These are phyloP conservation scores for Troglohyphantes excavatus DNA, from an alignment of 2,888 invertebrate species.

Conservation along the genomic window DNA sequence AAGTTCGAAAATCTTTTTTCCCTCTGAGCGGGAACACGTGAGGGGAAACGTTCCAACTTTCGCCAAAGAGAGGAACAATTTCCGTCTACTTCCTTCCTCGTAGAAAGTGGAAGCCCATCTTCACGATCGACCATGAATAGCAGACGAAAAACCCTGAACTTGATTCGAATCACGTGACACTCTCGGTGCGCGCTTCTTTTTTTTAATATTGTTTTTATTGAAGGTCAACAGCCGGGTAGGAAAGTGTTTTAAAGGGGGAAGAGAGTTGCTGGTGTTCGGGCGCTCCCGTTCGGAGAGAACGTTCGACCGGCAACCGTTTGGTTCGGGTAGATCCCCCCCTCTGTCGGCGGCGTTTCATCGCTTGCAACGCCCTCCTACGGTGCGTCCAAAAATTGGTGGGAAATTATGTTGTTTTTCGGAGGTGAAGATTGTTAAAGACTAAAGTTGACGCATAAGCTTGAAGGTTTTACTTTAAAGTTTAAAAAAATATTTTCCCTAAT, in stretches of 20 bases:
- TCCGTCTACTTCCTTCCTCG: constrained; percentile 55
- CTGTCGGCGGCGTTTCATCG: constrained; percentile 40
- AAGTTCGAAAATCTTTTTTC: constrained; percentile 4
- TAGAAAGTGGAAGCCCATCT: constrained; percentile 61
- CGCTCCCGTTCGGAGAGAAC: constrained; percentile 14
- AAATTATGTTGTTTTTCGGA: no score
- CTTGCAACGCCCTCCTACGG: constrained; percentile 72
- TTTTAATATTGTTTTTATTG: constrained; percentile 47
- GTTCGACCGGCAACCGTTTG: constrained; percentile 46
- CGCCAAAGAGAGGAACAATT: neutral
- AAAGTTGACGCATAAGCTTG: neutral
- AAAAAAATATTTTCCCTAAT: no score
- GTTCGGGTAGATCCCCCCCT: constrained; percentile 10
- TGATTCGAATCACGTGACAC: constrained; percentile 64
- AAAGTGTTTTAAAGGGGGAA: constrained; percentile 49
- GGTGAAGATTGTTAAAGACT: neutral
- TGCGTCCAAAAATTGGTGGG: constrained; percentile 50
- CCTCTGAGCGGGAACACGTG: constrained; percentile 23
- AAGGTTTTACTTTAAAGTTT: neutral
- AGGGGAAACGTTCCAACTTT: constrained; percentile 26
- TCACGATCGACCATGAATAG: constrained; percentile 54
- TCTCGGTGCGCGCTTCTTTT: constrained; percentile 27
- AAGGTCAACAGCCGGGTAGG: constrained; percentile 71
- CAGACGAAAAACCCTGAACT: constrained; percentile 64
- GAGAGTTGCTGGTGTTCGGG: constrained; percentile 4